Evolutionary conservation across 35 echinoderm and acorn worm genomes (phyloP).

Genomic region (Ophioderma brevispina): DNA sequence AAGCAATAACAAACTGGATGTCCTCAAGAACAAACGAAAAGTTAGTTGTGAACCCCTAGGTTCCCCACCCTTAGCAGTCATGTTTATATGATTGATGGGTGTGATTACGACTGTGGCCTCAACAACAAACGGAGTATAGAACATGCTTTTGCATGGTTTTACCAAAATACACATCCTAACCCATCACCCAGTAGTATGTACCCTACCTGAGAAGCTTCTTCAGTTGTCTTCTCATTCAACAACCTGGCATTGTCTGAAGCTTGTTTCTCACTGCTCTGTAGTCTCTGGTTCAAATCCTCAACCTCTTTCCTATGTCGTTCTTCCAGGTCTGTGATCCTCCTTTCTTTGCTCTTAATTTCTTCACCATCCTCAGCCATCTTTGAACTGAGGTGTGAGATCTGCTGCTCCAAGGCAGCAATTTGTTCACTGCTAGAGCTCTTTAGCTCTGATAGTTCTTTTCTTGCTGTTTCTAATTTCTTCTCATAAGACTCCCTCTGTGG

Average conservation of each 20-base stretch:
- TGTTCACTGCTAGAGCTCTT: constrained; percentile 67
- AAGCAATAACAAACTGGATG: no score
- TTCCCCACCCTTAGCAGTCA: no score
- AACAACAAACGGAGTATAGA: no score
- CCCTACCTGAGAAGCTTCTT: constrained; percentile 81
- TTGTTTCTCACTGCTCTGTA: constrained; percentile 56
- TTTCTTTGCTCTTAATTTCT: constrained; percentile 37
- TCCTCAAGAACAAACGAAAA: no score
- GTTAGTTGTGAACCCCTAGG: no score
- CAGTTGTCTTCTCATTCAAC: constrained; percentile 54
- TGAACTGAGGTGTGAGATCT: constrained; percentile 94
- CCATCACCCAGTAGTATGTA: no score
- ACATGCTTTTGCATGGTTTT: no score
- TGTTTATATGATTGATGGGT: no score
- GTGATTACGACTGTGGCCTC: no score
- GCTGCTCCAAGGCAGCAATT: constrained; percentile 78
- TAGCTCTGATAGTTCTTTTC: constrained; percentile 69
- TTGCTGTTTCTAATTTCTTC: constrained; percentile 72
- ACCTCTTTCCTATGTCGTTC: constrained; percentile 61
- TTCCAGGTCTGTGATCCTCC: constrained; percentile 36
- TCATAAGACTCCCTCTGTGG: constrained; percentile 83
- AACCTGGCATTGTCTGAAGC: constrained; percentile 5
- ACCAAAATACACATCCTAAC: no score
- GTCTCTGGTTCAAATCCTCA: constrained; percentile 61
- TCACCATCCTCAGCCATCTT: constrained; percentile 93